Conservation (phyloP, 2,113 vertebrate genomes). For the Lepus americanus region DNA sequence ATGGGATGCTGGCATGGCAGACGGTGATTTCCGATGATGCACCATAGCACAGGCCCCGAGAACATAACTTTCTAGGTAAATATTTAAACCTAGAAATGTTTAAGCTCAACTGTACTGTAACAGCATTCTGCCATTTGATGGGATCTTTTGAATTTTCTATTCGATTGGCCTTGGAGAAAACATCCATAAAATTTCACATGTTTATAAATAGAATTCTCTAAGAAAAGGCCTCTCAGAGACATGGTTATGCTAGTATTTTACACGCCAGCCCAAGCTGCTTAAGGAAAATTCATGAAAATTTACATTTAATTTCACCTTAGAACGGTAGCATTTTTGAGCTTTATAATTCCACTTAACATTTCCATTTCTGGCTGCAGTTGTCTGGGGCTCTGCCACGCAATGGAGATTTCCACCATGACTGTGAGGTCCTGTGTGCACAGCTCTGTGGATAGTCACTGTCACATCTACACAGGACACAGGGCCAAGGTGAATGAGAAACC, state of each 20-base stretch:
- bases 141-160: constrained; percentile 34
- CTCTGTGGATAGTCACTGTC: background rate
- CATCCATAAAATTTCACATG: constrained; percentile 40
- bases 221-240: background rate
- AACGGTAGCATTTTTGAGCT: constrained; percentile 16
- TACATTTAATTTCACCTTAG: background rate
- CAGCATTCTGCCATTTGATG: background rate
- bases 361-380: background rate
- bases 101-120: constrained; percentile 39
- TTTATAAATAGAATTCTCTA: constrained; percentile 59
- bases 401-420: background rate
- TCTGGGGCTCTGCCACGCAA: background rate
- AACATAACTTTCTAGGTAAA: background rate
- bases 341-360: background rate
- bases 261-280: background rate
- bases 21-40: no score
- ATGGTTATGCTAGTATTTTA: background rate
- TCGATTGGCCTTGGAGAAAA: constrained; percentile 64
- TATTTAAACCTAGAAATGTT: background rate
- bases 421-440: background rate
- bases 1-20: no score
- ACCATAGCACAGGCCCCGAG: no score
- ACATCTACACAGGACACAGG: background rate
- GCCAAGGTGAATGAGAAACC: background rate
- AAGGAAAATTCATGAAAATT: constrained; percentile 66